phyloP scores from a whole-genome alignment of 2,113 vertebrate genomes.

The Osmerus eperlanus region DNA sequence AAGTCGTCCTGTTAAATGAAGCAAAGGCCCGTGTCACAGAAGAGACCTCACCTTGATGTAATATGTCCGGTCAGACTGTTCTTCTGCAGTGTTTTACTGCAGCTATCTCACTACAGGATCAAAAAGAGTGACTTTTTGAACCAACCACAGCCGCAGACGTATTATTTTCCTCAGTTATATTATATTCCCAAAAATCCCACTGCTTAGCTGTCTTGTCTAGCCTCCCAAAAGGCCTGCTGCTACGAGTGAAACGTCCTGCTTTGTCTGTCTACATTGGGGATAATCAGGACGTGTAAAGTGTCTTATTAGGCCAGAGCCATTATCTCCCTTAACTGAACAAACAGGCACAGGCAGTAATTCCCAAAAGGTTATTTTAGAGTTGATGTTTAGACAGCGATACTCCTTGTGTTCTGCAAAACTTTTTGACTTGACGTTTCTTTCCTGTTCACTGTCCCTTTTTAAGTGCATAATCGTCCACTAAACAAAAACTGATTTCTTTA shows the following conservation, averaged over 20 bases:
- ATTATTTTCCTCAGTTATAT: too few species aligned
- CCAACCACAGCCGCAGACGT: too few species aligned
- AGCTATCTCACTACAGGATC: too few species aligned
- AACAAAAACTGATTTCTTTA: too few species aligned
- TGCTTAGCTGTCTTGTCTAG: too few species aligned
- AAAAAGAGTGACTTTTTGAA: too few species aligned
- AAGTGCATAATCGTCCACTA: too few species aligned
- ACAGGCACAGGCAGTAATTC: conserved; percentile 4
- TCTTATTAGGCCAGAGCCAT: neutral
- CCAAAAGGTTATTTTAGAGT: conserved; percentile 3
- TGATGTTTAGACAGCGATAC: neutral
- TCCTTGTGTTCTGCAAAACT: neutral
- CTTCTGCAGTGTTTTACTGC: conserved; percentile 13
- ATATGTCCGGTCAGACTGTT: conserved; percentile 23
- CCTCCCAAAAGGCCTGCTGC: conserved; percentile 1
- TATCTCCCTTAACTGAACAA: neutral
- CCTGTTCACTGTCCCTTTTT: too few species aligned
- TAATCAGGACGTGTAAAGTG: neutral
- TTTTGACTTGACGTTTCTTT: too few species aligned
- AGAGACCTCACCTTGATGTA: conserved; percentile 31
- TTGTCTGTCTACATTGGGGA: conserved; percentile 1
- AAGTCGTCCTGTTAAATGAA: conserved; percentile 11
- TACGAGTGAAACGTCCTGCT: conserved; percentile 1
- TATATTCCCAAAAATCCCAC: too few species aligned
- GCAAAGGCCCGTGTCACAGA: conserved; percentile 19